A percentile compares a stretch with the other conserved stretches of the same genome.
Evolutionary conservation across 2,113 vertebrate species (phyloP).

Genomic region (Potamarius usumacintae): DNA sequence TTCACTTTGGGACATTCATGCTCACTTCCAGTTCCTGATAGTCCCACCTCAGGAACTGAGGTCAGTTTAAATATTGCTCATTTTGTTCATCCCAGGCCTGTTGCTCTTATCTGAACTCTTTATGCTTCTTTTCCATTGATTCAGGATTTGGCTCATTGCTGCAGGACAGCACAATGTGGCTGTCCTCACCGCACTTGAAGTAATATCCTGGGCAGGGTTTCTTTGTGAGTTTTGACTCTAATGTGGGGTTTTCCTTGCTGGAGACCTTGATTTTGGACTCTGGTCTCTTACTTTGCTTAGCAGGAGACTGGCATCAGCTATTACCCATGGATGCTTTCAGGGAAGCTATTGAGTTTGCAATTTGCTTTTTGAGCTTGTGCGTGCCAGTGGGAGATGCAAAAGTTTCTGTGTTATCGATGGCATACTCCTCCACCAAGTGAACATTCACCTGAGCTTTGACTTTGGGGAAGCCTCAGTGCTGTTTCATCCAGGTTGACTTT

Average conservation of each 20-base stretch:
- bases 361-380: slow-evolving; percentile 11
- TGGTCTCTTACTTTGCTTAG: neutral
- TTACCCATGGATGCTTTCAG: too few species aligned
- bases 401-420: neutral
- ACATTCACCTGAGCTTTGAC: neutral
- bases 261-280: neutral
- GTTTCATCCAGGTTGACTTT: neutral
- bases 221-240: neutral
- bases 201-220: neutral
- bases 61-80: neutral
- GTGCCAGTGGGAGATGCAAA: too few species aligned
- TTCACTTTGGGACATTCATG: neutral
- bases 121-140: neutral
- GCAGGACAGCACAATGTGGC: neutral
- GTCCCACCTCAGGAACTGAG: neutral
- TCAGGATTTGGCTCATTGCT: neutral
- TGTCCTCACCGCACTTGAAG: neutral
- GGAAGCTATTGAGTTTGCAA: slow-evolving; percentile 11
- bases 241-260: too few species aligned
- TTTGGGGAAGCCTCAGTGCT: neutral
- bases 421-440: neutral
- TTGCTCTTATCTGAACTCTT: neutral
- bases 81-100: neutral
- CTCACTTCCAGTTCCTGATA: neutral
- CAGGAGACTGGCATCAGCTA: neutral